Conservation (phyloP, 2,888 invertebrate species). For the Strigamia transsilvanica region DNA sequence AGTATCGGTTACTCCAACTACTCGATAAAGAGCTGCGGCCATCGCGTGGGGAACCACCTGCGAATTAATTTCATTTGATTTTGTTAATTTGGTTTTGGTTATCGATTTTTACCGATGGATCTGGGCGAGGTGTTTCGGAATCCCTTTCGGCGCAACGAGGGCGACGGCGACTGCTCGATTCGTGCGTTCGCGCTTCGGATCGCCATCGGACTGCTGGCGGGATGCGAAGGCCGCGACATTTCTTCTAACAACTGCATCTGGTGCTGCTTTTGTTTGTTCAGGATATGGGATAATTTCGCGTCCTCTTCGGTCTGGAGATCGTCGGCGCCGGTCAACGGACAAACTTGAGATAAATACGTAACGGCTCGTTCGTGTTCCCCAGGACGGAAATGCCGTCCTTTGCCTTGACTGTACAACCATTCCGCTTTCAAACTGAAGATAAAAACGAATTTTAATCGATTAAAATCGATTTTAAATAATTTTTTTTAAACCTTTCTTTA, state of each 20-base stretch:
- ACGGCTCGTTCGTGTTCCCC: conserved; percentile 84
- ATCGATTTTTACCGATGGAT: not conserved
- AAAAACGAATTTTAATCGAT: not conserved
- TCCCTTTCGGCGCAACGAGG: conserved; percentile 31
- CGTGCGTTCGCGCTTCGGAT: conserved; percentile 3
- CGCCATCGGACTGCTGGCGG: conserved; percentile 56
- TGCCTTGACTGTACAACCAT: conserved; percentile 94
- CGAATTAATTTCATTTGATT: not conserved
- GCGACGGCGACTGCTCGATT: conserved; percentile 40
- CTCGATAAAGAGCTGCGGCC: not conserved
- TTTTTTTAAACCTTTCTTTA: conserved; percentile 80
- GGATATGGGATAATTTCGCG: conserved; percentile 81
- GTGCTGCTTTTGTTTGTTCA: conserved; percentile 90
- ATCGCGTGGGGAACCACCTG: not conserved
- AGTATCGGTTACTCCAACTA: conserved; percentile 14
- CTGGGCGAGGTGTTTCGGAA: conserved; percentile 27
- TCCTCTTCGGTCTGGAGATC: conserved; percentile 86
- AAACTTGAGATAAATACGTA: conserved; percentile 82
- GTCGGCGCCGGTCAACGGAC: conserved; percentile 68
- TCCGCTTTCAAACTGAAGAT: conserved; percentile 83
- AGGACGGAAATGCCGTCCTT: conserved; percentile 82
- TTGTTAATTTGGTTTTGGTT: too few relatives aligned
- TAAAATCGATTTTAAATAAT: not conserved
- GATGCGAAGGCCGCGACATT: conserved; percentile 54
- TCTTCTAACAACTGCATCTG: conserved; percentile 68